These are phyloP conservation scores for Phyllopteryx taeniolatus DNA, from an alignment of 2,113 vertebrate species.

Conservation along the genomic window DNA sequence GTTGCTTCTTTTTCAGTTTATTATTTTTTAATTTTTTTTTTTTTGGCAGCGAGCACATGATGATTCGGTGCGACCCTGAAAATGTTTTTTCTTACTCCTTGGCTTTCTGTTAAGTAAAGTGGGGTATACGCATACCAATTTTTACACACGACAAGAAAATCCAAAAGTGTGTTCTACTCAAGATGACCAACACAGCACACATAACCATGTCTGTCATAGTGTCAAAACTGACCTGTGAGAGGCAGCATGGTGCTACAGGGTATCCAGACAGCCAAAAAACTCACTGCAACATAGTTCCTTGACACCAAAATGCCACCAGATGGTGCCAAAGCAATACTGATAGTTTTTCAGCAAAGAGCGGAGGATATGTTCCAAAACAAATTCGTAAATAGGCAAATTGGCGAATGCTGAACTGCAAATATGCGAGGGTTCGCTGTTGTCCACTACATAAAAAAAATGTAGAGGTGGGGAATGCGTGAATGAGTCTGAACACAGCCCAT, in stretches of 20 bases:
- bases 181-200: not conserved
- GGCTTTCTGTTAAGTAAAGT: slow-evolving; percentile 15
- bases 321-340: no score
- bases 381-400: no score
- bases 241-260: not conserved
- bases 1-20: slow-evolving; percentile 18
- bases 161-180: not conserved
- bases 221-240: not conserved
- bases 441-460: not conserved
- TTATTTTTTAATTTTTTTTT: slow-evolving; percentile 5
- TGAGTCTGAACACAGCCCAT: not conserved
- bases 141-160: not conserved
- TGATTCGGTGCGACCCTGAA: slow-evolving; percentile 52
- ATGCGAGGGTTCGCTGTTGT: no score
- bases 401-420: no score
- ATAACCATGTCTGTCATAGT: not conserved
- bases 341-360: no score
- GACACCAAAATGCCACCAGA: no score
- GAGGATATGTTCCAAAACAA: no score
- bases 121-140: not conserved
- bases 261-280: not conserved
- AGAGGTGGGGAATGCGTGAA: not conserved
- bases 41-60: slow-evolving; percentile 63
- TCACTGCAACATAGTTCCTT: no score
- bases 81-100: slow-evolving; percentile 15